A percentile compares a stretch with the other conserved stretches of the same genome.
Evolutionary conservation across 2,797 vertebrate genomes (phyloP).

Genomic region (Emydoidea blandingii): DNA sequence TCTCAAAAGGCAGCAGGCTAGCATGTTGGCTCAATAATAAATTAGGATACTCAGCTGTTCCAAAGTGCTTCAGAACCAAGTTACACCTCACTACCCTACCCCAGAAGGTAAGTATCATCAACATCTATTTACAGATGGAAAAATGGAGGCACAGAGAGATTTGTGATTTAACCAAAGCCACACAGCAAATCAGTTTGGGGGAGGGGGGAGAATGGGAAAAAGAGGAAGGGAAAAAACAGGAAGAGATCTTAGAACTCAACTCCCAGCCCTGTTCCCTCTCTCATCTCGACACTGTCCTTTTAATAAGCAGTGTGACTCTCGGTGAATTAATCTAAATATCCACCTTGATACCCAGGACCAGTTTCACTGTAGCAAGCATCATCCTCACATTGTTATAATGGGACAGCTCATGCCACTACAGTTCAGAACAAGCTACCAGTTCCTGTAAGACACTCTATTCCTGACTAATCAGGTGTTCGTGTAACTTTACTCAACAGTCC

Average conservation of each 20-base stretch:
- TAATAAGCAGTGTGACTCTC: background rate
- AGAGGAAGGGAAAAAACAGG: background rate
- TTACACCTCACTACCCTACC: background rate
- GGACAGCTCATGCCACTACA: background rate
- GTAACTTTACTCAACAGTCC: background rate
- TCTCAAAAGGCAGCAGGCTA: background rate
- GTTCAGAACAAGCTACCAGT: background rate
- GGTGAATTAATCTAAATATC: background rate
- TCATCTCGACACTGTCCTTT: background rate
- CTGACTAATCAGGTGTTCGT: background rate
- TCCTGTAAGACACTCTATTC: background rate
- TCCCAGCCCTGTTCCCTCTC: background rate
- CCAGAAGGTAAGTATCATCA: background rate
- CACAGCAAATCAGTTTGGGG: background rate
- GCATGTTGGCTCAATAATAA: background rate
- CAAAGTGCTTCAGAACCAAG: background rate
- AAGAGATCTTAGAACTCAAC: background rate
- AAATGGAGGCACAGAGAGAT: background rate
- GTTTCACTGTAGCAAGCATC: accelerated
- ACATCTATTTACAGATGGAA: background rate
- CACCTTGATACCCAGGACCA: background rate
- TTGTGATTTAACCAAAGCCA: background rate
- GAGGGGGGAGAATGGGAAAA: background rate
- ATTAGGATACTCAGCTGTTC: background rate
- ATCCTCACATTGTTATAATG: accelerated